Evolutionary conservation across 1,140 invertebrate genomes (phyloP).

Genomic region (Ganaspis sp.): DNA sequence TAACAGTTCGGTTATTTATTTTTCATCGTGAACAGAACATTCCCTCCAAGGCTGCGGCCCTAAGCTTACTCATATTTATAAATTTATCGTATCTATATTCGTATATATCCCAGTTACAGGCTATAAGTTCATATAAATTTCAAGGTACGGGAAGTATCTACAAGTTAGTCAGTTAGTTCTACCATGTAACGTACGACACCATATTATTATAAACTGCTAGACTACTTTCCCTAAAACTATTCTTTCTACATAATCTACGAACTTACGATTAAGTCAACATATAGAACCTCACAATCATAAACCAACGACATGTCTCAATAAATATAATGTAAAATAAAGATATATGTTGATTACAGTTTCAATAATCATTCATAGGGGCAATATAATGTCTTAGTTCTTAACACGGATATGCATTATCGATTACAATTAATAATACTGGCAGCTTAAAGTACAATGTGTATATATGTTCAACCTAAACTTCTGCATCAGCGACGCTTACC

Average conservation of each 20-base stretch:
- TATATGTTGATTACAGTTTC: slow-evolving; percentile 60
- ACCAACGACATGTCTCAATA: slow-evolving; percentile 56
- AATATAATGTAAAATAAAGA: slow-evolving; percentile 64
- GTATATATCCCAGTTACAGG: slow-evolving; percentile 26
- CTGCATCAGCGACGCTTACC: neutral
- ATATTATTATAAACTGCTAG: slow-evolving; percentile 46
- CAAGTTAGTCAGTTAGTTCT: slow-evolving; percentile 58
- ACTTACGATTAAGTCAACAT: slow-evolving; percentile 61
- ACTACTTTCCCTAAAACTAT: slow-evolving; percentile 49
- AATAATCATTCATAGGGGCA: slow-evolving; percentile 52
- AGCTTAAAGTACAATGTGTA: slow-evolving; percentile 64
- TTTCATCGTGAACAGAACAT: neutral
- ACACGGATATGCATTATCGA: slow-evolving; percentile 70
- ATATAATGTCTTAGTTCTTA: slow-evolving; percentile 61
- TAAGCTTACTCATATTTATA: slow-evolving; percentile 35
- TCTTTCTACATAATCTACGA: slow-evolving; percentile 56
- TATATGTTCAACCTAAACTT: neutral
- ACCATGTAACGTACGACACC: slow-evolving; percentile 53
- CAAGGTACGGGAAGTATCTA: slow-evolving; percentile 72
- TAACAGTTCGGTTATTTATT: neutral
- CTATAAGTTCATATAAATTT: slow-evolving; percentile 67
- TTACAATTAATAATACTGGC: slow-evolving; percentile 73
- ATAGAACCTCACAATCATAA: slow-evolving; percentile 49
- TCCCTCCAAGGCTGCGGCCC: slow-evolving; percentile 1
- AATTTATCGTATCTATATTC: slow-evolving; percentile 48